Evolutionary conservation across 2,888 invertebrate genomes (phyloP).

Genomic region (Leucozona laternaria): DNA sequence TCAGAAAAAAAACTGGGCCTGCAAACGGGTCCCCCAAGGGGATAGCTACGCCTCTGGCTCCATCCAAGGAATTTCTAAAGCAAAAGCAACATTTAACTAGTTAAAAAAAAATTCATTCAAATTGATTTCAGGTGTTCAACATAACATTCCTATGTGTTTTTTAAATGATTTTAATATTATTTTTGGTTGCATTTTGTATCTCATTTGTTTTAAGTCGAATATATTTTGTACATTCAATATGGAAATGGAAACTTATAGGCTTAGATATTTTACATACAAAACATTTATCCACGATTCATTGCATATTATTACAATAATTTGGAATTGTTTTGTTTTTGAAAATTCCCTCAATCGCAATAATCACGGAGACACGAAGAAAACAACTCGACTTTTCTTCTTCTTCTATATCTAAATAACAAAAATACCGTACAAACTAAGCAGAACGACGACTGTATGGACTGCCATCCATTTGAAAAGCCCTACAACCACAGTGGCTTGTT

Average conservation of each 20-base stretch:
- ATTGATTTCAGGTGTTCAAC: no score
- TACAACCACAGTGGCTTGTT: constrained; percentile 46
- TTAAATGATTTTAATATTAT: background rate
- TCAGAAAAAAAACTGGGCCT: no score
- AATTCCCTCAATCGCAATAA: constrained; percentile 3
- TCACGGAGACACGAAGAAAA: background rate
- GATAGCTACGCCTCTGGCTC: no score
- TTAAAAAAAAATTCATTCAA: no score
- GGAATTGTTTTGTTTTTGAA: constrained; percentile 14
- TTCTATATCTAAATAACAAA: background rate
- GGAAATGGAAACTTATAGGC: background rate
- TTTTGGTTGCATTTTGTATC: background rate
- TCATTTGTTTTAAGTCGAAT: constrained; percentile 6
- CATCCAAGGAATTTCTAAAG: no score
- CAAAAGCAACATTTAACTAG: no score
- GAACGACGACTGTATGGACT: constrained; percentile 16
- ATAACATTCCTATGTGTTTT: background rate
- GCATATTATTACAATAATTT: constrained; percentile 11
- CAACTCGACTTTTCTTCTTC: background rate
- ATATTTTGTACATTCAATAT: background rate
- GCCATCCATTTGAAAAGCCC: constrained; percentile 29
- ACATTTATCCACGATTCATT: background rate
- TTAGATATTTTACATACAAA: background rate
- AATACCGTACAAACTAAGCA: background rate
- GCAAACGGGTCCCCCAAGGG: no score